phyloP scores from a whole-genome alignment of 2,797 vertebrate species.

The Sarcoramphus papa region DNA sequence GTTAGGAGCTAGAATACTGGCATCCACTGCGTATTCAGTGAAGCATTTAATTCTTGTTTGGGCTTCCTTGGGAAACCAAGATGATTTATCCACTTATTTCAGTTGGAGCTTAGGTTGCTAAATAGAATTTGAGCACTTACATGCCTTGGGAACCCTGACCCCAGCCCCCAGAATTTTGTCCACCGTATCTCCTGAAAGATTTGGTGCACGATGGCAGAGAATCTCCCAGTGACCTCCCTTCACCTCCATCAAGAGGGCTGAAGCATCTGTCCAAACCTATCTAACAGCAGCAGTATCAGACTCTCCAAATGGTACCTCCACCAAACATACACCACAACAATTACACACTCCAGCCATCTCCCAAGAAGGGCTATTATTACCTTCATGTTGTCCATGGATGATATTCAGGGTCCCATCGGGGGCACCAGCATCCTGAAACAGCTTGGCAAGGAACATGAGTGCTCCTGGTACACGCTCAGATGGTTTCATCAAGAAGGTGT shows the following conservation, averaged over 20 bases:
- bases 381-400: constrained; percentile 91
- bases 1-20: neutral
- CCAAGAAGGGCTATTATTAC: constrained; percentile 62
- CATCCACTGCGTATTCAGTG: neutral
- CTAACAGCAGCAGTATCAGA: neutral
- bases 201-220: neutral
- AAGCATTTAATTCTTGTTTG: neutral
- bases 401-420: constrained; percentile 93
- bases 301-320: neutral
- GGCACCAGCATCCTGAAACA: constrained; percentile 92
- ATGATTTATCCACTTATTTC: neutral
- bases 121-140: neutral
- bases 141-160: neutral
- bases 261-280: neutral
- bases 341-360: neutral
- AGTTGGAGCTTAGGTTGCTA: neutral
- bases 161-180: neutral
- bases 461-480: constrained; percentile 92
- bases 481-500: constrained; percentile 94
- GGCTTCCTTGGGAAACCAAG: neutral
- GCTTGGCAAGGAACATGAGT: constrained; percentile 88
- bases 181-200: neutral
- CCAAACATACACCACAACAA: neutral
- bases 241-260: neutral
- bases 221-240: neutral